Evolutionary conservation across 2,888 invertebrate species (phyloP), one percentile per base, ranked within the genome.

Genomic region (Lochmaea capreae): DNA sequence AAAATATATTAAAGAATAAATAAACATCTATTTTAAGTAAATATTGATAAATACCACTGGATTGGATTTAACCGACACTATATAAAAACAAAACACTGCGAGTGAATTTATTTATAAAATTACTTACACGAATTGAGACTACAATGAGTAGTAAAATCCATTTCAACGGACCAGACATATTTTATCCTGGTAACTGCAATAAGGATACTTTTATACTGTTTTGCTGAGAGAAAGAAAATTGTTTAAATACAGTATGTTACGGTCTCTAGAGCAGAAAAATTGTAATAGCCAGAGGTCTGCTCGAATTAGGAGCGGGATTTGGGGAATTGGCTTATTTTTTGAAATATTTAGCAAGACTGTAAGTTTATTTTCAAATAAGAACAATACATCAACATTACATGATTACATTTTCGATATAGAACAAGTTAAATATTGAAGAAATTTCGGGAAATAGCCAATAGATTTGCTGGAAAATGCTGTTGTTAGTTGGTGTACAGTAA

Each of bases 231-330:
- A 69, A 71, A 43, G 73, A 71, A 58, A 67, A 39, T 46, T 63
- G 67, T 74, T 77, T 77, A 77, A 76, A 79, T 72, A 73, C 75
- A 70, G 62, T 61, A 69, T 75, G 86, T 86, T 85, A 86, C 79
- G 87, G 88, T 63, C 87, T 87, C 81, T 79, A 77, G 79, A 80
- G 80, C 74, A 82, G 80, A 75, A 82, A 81, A 78, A 77, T 80
- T 79, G 68, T 79, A 83, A 77, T 84, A 79, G 77, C 84, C 84
- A 73, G 81, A 70, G 81, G 85, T 80, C 79, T 80, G 75, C 77
- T 76, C 71, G 84, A 83, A 86, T 86, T 86, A 85, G 84, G 77
- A 81, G 74, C 76, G 86, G 86, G 86, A 86, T 79, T 85, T 83
- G 75, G 86, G 86, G 84, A 85, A 79, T 84, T 81, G 79, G 79